These are phyloP conservation scores for Mesocricetus auratus DNA, from an alignment of 2,113 vertebrate species.

Conservation along the genomic window DNA sequence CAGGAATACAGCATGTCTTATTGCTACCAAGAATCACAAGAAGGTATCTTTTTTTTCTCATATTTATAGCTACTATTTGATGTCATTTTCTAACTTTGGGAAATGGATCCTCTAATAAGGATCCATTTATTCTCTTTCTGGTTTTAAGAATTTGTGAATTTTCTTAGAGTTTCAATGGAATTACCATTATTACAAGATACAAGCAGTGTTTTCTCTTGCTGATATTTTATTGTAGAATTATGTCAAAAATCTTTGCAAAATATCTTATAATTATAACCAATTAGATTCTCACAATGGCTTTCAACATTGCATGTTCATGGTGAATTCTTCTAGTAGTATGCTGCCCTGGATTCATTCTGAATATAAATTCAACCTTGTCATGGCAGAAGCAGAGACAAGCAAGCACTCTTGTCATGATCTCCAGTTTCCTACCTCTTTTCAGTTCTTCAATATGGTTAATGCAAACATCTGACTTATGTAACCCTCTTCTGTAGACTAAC, in stretches of 20 bases:
- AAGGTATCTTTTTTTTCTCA: neutral
- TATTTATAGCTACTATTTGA: neutral
- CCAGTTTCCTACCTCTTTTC: neutral
- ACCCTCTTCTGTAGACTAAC: neutral
- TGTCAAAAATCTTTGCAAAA: neutral
- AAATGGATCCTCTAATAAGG: neutral
- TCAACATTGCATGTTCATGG: neutral
- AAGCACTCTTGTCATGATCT: neutral
- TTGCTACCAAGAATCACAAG: neutral
- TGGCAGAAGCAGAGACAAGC: neutral
- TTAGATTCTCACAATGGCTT: neutral
- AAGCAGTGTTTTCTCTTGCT: neutral
- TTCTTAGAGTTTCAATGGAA: neutral
- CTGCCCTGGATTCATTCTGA: neutral
- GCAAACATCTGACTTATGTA: neutral
- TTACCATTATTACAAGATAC: neutral
- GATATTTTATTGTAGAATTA: neutral
- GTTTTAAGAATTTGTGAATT: conserved; percentile 3
- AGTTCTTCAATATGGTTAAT: neutral
- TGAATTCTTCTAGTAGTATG: neutral
- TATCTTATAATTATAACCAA: neutral
- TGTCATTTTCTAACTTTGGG: neutral
- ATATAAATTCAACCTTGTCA: neutral
- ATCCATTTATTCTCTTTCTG: neutral
- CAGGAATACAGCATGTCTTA: neutral